phyloP scores from a whole-genome alignment of 2,888 invertebrate species.

The Stegana nigrithorax region DNA sequence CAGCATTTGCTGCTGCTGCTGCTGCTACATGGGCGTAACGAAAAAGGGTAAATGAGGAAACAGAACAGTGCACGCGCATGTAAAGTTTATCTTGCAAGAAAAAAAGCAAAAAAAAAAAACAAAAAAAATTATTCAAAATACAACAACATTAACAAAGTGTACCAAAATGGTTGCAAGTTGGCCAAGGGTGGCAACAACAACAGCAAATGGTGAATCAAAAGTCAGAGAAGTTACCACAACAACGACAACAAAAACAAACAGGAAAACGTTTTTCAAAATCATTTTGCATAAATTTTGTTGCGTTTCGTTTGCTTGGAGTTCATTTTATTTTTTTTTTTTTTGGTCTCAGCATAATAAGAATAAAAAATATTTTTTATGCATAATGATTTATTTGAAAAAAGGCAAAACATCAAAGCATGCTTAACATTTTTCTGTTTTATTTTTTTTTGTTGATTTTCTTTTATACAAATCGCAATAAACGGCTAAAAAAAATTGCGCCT shows the following conservation, averaged over 20 bases:
- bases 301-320: background rate
- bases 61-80: too few species aligned
- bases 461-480: too few species aligned
- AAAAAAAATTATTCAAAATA: background rate
- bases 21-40: background rate
- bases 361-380: background rate
- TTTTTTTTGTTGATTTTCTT: background rate
- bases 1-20: too few species aligned
- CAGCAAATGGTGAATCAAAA: too few species aligned
- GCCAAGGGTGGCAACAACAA: slow-evolving; percentile 10
- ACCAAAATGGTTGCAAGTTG: slow-evolving; percentile 1
- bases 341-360: too few species aligned
- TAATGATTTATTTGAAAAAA: background rate
- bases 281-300: slow-evolving; percentile 1
- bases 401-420: background rate
- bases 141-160: too few species aligned
- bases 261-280: slow-evolving; percentile 6
- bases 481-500: too few species aligned
- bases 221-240: too few species aligned
- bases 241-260: background rate
- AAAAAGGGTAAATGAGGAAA: background rate
- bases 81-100: too few species aligned
- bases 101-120: background rate
- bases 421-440: background rate
- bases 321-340: background rate